These are phyloP conservation scores for Neodiprion virginianus DNA, from an alignment of 1,140 invertebrate species.

Conservation along the genomic window DNA sequence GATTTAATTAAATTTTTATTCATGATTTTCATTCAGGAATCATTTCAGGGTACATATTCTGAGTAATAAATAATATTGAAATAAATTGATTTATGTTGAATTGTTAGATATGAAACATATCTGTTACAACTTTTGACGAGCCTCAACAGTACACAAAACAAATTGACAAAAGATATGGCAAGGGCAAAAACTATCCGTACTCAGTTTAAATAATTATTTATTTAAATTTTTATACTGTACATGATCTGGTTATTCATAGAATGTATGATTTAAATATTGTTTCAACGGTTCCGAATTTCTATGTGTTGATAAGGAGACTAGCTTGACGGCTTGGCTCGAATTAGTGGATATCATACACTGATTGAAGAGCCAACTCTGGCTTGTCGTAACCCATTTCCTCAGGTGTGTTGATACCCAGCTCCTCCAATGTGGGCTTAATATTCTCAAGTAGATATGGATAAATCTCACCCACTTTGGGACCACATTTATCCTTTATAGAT, in stretches of 20 bases:
- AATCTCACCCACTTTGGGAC: conserved; percentile 77
- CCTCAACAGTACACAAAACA: neutral
- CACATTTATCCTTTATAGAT: conserved; percentile 90
- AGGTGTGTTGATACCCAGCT: conserved; percentile 92
- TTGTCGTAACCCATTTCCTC: conserved; percentile 98
- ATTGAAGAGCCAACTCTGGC: conserved; percentile 88
- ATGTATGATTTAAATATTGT: neutral
- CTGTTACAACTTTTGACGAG: too few species aligned
- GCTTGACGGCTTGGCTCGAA: neutral
- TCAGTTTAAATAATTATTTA: neutral
- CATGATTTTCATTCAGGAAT: too few species aligned
- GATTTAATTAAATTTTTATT: too few species aligned
- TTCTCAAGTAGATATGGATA: conserved; percentile 94
- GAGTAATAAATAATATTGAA: too few species aligned
- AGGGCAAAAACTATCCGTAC: neutral
- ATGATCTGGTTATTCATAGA: neutral
- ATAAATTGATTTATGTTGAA: too few species aligned
- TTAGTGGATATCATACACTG: conserved; percentile 73
- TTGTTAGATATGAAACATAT: too few species aligned
- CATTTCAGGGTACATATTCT: too few species aligned
- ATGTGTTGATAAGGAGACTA: neutral
- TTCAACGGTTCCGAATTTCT: neutral
- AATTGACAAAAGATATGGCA: neutral
- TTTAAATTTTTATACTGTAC: conserved; percentile 1
- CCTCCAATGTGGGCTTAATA: conserved; percentile 89